Evolutionary conservation across 2,797 vertebrate species (phyloP).

Genomic region (Ctenopoma multispine): DNA sequence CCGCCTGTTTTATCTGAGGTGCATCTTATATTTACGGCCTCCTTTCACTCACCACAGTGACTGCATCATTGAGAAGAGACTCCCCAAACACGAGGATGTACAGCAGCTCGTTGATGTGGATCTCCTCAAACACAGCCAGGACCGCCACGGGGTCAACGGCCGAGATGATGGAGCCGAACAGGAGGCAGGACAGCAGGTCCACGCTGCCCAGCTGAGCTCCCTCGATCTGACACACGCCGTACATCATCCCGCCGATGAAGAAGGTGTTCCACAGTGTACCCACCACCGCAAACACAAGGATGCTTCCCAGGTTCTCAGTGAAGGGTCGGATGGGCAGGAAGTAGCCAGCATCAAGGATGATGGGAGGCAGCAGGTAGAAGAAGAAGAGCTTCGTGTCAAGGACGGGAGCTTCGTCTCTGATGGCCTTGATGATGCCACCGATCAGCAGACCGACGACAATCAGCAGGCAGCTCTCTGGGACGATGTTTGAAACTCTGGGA

Average conservation of each 20-base stretch:
- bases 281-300: constrained; percentile 96
- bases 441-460: constrained; percentile 95
- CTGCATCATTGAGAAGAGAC: constrained; percentile 96
- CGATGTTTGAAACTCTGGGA: constrained; percentile 89
- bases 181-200: constrained; percentile 90
- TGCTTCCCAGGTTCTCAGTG: constrained; percentile 97
- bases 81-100: constrained; percentile 98
- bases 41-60: constrained; percentile 93
- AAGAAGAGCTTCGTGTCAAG: constrained; percentile 91
- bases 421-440: constrained; percentile 94
- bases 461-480: constrained; percentile 98
- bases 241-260: constrained; percentile 92
- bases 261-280: constrained; percentile 97
- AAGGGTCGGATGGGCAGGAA: constrained; percentile 96
- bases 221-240: constrained; percentile 90
- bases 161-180: constrained; percentile 95
- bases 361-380: constrained; percentile 95
- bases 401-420: constrained; percentile 87
- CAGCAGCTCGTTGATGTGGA: constrained; percentile 97
- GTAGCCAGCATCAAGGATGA: constrained; percentile 98
- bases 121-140: constrained; percentile 97
- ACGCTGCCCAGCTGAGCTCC: constrained; percentile 84
- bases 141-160: constrained; percentile 98
- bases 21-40: no score
- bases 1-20: no score